Percentiles rank a stretch among this genome's conserved stretches.
These are phyloP conservation scores for Chlorops oryzae DNA, from an alignment of 1,140 invertebrate species.

Conservation along the genomic window DNA sequence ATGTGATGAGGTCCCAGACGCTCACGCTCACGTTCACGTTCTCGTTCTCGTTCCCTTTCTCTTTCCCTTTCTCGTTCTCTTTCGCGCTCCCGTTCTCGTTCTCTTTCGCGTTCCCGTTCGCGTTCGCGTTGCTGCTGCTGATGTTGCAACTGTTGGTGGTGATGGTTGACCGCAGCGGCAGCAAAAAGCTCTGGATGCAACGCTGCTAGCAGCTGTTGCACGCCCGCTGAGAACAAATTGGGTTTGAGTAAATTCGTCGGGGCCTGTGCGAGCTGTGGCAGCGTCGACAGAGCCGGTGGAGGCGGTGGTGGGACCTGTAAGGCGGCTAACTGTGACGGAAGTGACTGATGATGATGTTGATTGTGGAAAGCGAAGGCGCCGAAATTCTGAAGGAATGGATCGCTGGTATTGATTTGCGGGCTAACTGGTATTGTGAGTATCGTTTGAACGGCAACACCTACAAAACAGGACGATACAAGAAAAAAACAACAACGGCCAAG, in stretches of 20 bases:
- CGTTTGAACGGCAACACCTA: slow-evolving; percentile 87
- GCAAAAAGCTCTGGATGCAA: slow-evolving; percentile 44
- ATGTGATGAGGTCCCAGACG: slow-evolving; percentile 1
- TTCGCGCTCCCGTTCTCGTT: slow-evolving; percentile 17
- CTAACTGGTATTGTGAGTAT: slow-evolving; percentile 88
- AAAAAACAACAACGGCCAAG: too few relatives aligned
- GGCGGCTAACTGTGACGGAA: slow-evolving; percentile 20
- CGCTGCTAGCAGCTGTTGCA: slow-evolving; percentile 42
- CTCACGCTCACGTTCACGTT: slow-evolving; percentile 18
- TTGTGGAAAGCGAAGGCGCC: slow-evolving; percentile 39
- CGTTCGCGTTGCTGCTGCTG: slow-evolving; percentile 15
- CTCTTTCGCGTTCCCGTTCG: background rate
- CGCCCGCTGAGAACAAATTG: slow-evolving; percentile 43
- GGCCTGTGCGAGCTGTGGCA: slow-evolving; percentile 38
- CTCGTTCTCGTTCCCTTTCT: too few relatives aligned
- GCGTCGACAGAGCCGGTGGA: slow-evolving; percentile 24
- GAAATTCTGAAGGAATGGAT: slow-evolving; percentile 44
- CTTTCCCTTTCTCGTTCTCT: too few relatives aligned
- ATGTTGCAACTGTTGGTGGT: slow-evolving; percentile 34
- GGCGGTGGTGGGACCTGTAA: slow-evolving; percentile 12
- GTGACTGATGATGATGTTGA: slow-evolving; percentile 32
- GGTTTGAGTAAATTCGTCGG: slow-evolving; percentile 46
- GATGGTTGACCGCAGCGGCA: slow-evolving; percentile 40
- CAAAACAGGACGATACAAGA: too few relatives aligned
- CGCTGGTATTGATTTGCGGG: slow-evolving; percentile 70